These are phyloP conservation scores for Acrossocheilus wenchowensis DNA, from an alignment of 2,797 vertebrate genomes.

Conservation along the genomic window DNA sequence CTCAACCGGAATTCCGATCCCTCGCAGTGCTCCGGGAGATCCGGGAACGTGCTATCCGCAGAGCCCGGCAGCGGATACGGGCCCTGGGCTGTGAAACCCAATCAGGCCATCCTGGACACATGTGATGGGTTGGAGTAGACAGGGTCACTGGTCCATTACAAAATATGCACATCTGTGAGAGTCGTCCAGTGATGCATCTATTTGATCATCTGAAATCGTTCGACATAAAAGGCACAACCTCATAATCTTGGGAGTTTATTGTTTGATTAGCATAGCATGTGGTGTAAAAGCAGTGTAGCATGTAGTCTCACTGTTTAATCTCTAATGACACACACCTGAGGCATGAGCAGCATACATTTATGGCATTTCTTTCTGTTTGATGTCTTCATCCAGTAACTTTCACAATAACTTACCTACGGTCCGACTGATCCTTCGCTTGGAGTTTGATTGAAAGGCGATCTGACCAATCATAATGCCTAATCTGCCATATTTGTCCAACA, in stretches of 20 bases:
- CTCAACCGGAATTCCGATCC: slow-evolving; percentile 48
- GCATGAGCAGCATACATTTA: not conserved
- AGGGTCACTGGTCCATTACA: slow-evolving; percentile 36
- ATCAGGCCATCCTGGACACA: slow-evolving; percentile 42
- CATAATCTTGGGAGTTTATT: slow-evolving; percentile 9
- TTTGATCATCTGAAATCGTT: slow-evolving; percentile 26
- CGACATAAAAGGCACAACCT: slow-evolving; percentile 12
- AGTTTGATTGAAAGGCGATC: no score
- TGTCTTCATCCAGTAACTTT: not conserved
- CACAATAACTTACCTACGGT: not conserved
- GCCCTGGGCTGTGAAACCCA: slow-evolving; percentile 50
- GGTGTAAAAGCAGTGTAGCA: not conserved
- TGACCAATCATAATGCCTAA: no score
- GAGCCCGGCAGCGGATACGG: slow-evolving; percentile 24
- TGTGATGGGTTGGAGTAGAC: slow-evolving; percentile 44
- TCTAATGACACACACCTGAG: slow-evolving; percentile 23
- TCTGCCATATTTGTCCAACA: no score
- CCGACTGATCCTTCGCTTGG: no score
- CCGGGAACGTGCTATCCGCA: slow-evolving; percentile 33
- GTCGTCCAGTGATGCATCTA: slow-evolving; percentile 11
- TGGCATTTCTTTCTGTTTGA: not conserved
- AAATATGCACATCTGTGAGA: slow-evolving; percentile 47
- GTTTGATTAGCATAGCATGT: slow-evolving; percentile 35
- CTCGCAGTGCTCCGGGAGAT: slow-evolving; percentile 34
- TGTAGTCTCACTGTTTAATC: slow-evolving; percentile 22